These are phyloP conservation scores for Doris montereyensis DNA, from an alignment of 2,888 invertebrate species.

Conservation along the genomic window DNA sequence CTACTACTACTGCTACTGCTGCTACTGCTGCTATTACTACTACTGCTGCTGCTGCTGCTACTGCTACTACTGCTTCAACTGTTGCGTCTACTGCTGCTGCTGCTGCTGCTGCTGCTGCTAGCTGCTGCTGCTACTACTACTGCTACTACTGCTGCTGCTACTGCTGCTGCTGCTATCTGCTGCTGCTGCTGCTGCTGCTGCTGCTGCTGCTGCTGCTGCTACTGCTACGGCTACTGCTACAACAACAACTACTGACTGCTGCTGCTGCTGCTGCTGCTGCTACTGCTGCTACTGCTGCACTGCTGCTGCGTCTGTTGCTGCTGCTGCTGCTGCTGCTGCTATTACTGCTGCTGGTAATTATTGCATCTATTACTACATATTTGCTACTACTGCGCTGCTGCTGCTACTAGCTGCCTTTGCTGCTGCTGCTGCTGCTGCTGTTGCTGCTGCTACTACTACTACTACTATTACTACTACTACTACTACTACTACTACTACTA, in stretches of 20 bases:
- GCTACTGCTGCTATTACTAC: constrained; percentile 21
- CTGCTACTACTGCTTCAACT: constrained; percentile 8
- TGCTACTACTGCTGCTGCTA: constrained; percentile 10
- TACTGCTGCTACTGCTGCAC: constrained; percentile 10
- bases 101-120: neutral
- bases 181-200: constrained; percentile 2
- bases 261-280: neutral
- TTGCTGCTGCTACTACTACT: constrained; percentile 32
- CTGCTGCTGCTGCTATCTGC: too few relatives aligned
- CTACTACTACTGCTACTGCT: constrained; percentile 21
- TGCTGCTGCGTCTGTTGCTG: too few relatives aligned
- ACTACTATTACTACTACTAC: constrained; percentile 32
- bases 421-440: constrained; percentile 29
- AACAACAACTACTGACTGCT: too few relatives aligned
- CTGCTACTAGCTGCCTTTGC: too few relatives aligned
- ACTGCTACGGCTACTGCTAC: too few relatives aligned
- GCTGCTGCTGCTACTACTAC: constrained; percentile 21
- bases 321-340: constrained; percentile 6
- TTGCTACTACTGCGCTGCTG: too few relatives aligned
- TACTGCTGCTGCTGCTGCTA: neutral
- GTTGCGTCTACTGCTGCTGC: neutral
- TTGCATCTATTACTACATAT: neutral
- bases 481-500: constrained; percentile 34
- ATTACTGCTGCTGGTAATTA: neutral
- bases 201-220: neutral